Evolutionary conservation across 2,888 invertebrate genomes (phyloP), one percentile per base, ranked within the genome.

Genomic region (Ferdinandea cuprea): DNA sequence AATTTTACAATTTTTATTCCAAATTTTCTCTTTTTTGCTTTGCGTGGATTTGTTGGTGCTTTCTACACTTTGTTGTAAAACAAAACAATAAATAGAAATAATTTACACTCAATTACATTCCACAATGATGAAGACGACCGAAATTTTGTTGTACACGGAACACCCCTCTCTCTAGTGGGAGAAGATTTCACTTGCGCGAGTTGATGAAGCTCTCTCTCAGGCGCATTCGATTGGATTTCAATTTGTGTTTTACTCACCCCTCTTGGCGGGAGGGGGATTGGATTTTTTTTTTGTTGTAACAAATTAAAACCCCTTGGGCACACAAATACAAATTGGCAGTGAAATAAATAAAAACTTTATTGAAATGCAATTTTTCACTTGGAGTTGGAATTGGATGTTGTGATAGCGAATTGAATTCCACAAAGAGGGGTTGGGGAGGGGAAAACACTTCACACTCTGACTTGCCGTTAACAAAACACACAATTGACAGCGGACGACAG

Each of bases 21-120:
- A 28, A 44, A 48, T 42, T 66, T 50, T 66, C 11, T 35, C 32
- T 25, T 48, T 50, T 19, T 4, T 32, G 11, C 25, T 30, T 19
- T 19, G 25, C 25, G 17, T 54, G 5, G 17, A 11, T 72, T 72
- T 65, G 63, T 17, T 65, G 50, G 17, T 65, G 50, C 28, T 66
- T 73, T 79, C 25, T 25, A 32, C 32, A 61, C 56, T 80, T 74
- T 72, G 58, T 78, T 65, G 71, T 56, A 65, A 48, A 1, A 1
- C 17, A 54, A 56, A 61, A 56, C 13, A 25, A 54, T 61, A 72
- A 54, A 50, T 56, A 66, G 28, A 40, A 17, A 35, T 17, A 32
- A 54, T 74, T 48, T 52, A 46, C 76, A 72, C 59, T 59, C 65
- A 81, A 76, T 71, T 81, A 66, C 58, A 81, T 66, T 71, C 71